Conservation (phyloP, 2,888 invertebrate genomes). For the Andrena minutula region DNA sequence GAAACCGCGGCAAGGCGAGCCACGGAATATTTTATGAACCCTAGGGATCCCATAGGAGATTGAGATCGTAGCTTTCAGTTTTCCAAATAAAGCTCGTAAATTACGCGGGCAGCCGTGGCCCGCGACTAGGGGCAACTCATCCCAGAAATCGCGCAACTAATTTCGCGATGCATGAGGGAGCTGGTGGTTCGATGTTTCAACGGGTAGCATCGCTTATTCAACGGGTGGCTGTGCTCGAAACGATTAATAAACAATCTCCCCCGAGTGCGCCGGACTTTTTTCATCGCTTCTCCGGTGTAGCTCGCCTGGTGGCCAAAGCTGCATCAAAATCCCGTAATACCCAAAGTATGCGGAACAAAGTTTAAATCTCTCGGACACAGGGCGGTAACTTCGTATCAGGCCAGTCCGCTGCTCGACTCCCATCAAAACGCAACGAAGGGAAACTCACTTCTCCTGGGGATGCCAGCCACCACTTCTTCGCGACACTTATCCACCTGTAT, state of each 20-base stretch:
- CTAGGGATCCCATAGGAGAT: conserved; percentile 30
- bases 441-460: conserved; percentile 36
- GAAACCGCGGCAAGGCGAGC: conserved; percentile 58
- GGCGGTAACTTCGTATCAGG: conserved; percentile 77
- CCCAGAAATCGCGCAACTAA: conserved; percentile 41
- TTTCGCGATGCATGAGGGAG: background rate
- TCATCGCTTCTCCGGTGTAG: background rate
- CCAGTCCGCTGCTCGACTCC: conserved; percentile 70
- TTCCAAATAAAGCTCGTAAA: conserved; percentile 60
- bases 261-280: background rate
- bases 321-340: conserved; percentile 73
- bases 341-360: conserved; percentile 67
- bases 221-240: background rate
- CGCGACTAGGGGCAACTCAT: conserved; percentile 23
- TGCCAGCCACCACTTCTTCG: too few relatives aligned
- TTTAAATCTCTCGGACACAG: conserved; percentile 76
- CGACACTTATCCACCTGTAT: conserved; percentile 66
- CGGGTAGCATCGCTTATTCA: conserved; percentile 1
- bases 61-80: conserved; percentile 52
- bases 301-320: background rate
- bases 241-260: conserved; percentile 53
- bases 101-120: conserved; percentile 1
- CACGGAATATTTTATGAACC: conserved; percentile 57
- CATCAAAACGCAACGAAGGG: conserved; percentile 72
- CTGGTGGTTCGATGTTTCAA: background rate